These are phyloP conservation scores for Oxygymnocypris stewartii DNA, from an alignment of 2,113 vertebrate genomes.

Conservation along the genomic window DNA sequence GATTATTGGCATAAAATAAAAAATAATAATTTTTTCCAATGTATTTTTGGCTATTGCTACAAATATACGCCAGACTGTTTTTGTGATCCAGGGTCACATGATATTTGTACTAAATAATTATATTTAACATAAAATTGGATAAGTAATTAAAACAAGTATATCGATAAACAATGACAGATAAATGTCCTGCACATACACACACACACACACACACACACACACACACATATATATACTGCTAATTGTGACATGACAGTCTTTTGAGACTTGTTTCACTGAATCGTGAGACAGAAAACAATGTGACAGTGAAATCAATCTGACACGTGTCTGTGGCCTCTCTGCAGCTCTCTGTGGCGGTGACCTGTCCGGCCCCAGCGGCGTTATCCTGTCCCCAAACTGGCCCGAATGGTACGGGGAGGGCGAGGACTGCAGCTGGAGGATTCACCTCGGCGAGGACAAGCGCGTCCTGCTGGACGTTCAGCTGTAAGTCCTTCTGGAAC, in stretches of 20 bases:
- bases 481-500: conserved; percentile 77
- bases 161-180: no score
- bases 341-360: conserved; percentile 93
- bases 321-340: background rate
- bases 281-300: background rate
- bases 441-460: conserved; percentile 90
- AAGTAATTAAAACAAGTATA: no score
- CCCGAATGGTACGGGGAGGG: conserved; percentile 92
- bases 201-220: no score
- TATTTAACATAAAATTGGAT: background rate
- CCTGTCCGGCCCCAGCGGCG: conserved; percentile 81
- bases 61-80: no score
- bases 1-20: no score
- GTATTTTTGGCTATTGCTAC: no score
- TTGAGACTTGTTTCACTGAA: background rate
- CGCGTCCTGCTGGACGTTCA: conserved; percentile 93
- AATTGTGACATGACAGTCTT: background rate
- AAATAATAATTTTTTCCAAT: no score
- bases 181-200: no score
- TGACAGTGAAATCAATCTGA: background rate
- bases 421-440: conserved; percentile 93
- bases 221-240: background rate
- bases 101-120: background rate
- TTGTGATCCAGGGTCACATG: no score
- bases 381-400: conserved; percentile 97